These are phyloP conservation scores for Cecidostiba fungosa DNA, from an alignment of 2,888 invertebrate species.

Conservation along the genomic window DNA sequence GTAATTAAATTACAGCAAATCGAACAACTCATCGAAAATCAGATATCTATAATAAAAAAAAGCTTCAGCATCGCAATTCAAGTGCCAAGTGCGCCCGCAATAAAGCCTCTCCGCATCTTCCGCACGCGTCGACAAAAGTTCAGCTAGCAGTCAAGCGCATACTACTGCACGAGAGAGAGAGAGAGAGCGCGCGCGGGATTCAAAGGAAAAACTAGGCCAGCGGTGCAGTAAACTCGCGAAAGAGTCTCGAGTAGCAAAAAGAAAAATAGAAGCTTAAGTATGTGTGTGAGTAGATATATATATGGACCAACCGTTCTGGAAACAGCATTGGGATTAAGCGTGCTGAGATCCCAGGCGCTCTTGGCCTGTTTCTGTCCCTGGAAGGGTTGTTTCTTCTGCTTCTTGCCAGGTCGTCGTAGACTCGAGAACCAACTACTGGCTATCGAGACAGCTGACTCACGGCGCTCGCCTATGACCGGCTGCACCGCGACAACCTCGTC, in stretches of 20 bases:
- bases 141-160: not conserved
- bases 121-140: not conserved
- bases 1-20: too few relatives aligned
- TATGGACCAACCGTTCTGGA: conserved; percentile 81
- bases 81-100: not conserved
- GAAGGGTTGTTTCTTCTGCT: conserved; percentile 70
- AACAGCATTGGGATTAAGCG: conserved; percentile 76
- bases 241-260: not conserved
- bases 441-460: conserved; percentile 73
- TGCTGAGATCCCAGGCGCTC: conserved; percentile 84
- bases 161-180: too few relatives aligned
- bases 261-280: not conserved
- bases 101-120: not conserved
- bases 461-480: conserved; percentile 66
- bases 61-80: not conserved
- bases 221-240: not conserved
- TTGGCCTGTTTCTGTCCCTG: conserved; percentile 75
- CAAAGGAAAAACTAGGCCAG: conserved; percentile 11
- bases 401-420: conserved; percentile 84
- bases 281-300: too few relatives aligned
- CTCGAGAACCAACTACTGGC: conserved; percentile 92
- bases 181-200: not conserved
- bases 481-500: conserved; percentile 69
- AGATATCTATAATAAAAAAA: too few relatives aligned
- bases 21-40: too few relatives aligned